These are phyloP conservation scores for Apotomis capreana DNA, from an alignment of 2,888 invertebrate species.

Conservation along the genomic window DNA sequence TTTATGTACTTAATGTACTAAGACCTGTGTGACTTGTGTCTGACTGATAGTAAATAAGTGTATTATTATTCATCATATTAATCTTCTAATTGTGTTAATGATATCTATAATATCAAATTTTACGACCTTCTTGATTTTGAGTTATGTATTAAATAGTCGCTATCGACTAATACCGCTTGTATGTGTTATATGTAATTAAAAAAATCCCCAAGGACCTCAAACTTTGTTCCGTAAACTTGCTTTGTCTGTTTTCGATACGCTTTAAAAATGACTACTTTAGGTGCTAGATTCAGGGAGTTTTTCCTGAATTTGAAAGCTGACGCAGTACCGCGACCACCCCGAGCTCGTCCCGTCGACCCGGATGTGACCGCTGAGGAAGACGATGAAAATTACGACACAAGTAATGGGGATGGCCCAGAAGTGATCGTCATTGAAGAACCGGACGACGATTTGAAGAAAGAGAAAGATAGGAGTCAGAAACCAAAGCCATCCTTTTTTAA, in stretches of 20 bases:
- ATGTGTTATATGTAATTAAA: slow-evolving; percentile 8
- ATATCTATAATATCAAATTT: background rate
- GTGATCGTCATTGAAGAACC: slow-evolving; percentile 61
- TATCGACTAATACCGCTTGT: background rate
- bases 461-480: slow-evolving; percentile 55
- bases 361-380: slow-evolving; percentile 36
- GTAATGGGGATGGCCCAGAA: slow-evolving; percentile 50
- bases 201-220: background rate
- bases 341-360: slow-evolving; percentile 53
- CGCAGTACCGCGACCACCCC: slow-evolving; percentile 78
- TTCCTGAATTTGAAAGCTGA: slow-evolving; percentile 79
- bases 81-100: slow-evolving; percentile 1
- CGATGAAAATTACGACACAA: slow-evolving; percentile 44
- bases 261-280: slow-evolving; percentile 50
- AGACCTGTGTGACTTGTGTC: too few species aligned
- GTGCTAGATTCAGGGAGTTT: slow-evolving; percentile 66
- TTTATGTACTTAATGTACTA: background rate
- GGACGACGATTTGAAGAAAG: slow-evolving; percentile 53
- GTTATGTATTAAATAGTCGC: background rate
- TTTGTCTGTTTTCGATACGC: slow-evolving; percentile 19
- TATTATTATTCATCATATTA: background rate
- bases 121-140: background rate
- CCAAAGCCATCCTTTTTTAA: slow-evolving; percentile 56
- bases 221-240: background rate
- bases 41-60: too few species aligned